Evolutionary conservation across 2,113 vertebrate genomes (phyloP).

Genomic region (Antennarius striatus): DNA sequence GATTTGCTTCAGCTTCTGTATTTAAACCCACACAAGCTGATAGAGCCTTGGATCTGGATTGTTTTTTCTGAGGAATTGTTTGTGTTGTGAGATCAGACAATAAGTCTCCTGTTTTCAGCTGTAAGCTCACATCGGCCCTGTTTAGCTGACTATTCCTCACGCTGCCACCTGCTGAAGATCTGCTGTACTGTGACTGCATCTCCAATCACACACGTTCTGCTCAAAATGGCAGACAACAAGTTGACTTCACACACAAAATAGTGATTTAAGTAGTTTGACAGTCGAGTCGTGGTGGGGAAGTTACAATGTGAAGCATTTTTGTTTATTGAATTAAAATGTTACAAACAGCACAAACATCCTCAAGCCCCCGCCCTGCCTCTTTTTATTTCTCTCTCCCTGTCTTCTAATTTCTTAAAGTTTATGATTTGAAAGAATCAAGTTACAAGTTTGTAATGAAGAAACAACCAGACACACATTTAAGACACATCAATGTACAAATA

Average conservation of each 20-base stretch:
- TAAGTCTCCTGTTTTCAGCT: slow-evolving; percentile 18
- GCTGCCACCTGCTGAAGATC: slow-evolving; percentile 71
- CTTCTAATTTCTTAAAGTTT: no score
- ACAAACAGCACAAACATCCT: neutral
- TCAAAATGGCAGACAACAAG: slow-evolving; percentile 68
- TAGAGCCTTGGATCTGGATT: slow-evolving; percentile 1
- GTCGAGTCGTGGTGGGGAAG: slow-evolving; percentile 47
- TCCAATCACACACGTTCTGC: slow-evolving; percentile 38
- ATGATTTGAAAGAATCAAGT: no score
- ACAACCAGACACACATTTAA: no score
- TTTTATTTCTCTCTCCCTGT: no score
- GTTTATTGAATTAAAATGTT: neutral
- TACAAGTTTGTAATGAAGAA: no score
- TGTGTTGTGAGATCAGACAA: slow-evolving; percentile 19
- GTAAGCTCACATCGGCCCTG: slow-evolving; percentile 22
- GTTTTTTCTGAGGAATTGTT: slow-evolving; percentile 12
- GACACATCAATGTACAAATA: no score
- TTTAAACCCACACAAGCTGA: neutral
- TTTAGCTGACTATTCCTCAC: slow-evolving; percentile 44
- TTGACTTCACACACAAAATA: slow-evolving; percentile 23
- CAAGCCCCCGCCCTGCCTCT: no score
- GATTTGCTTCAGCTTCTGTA: neutral
- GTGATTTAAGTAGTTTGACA: slow-evolving; percentile 51
- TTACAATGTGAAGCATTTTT: slow-evolving; percentile 26
- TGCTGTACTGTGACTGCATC: slow-evolving; percentile 46